Evolutionary conservation across 2,113 vertebrate species (phyloP), one percentile per base, ranked within the genome.

Genomic region (Mesitornis unicolor): DNA sequence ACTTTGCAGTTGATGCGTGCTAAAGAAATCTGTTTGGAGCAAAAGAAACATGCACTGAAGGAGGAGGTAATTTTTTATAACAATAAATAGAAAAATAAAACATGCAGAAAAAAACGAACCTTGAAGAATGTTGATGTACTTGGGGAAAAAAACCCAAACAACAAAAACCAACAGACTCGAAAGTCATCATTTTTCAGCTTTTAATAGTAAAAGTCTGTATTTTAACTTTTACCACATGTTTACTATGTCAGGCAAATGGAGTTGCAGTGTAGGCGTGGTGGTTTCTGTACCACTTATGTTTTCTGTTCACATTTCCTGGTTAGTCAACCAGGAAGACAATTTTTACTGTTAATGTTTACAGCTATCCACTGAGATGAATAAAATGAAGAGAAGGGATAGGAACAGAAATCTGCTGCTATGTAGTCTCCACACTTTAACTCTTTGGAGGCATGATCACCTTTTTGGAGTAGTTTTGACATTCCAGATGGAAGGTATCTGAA

Each of bases 1-100:
- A 99, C 99, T 7, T 97, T 99, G 93, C 99, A 99, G 97, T 98
- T 99, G 96, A 99, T 99, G 99, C 98, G 99, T 92, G 99, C 99
- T 84, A 99, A 99, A 94, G 99, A 99, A 95, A 99, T 99, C 95
- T 99, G 99, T 97, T 98, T 99, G 97, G 99, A 99, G 89, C 99
- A 99, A 98, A 99, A 98, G 98, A 99, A 99, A 79, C 99, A 99
- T 77, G 98, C 98, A 3, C 87, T 99, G 53, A 99, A 98, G 96
- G 99, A 99, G 90, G 99, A 99, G 99, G 99, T 99, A 98, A 97
- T 47, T 91, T 84, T 65, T 95, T 22, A 26, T 71, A 42, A 9
- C 17, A 74, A 24, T 63, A 54, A 67, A 35, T 22, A 45, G 60
- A 69, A 85, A 79, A 92, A 12, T 28, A 25, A 65, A 68, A 20